A percentile compares a stretch with the other conserved stretches of the same genome.
These are phyloP conservation scores for Burhinus oedicnemus DNA, from an alignment of 2,113 vertebrate species.

Conservation along the genomic window DNA sequence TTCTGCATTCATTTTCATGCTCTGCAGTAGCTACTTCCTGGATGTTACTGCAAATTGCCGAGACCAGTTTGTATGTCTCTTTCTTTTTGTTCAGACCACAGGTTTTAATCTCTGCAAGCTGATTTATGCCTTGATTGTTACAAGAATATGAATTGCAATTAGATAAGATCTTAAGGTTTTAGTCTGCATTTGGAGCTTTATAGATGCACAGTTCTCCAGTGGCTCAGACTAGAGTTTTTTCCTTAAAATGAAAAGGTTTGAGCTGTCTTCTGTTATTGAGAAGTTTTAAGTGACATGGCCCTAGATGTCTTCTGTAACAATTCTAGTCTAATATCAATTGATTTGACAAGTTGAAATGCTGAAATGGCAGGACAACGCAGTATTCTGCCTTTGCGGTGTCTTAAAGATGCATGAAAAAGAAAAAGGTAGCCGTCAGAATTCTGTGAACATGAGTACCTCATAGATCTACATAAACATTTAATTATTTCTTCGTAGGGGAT, in stretches of 20 bases:
- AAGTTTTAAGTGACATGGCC: not conserved
- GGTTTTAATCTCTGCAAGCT: not conserved
- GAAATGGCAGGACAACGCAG: not conserved
- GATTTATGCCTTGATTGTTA: not conserved
- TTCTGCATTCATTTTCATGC: not conserved
- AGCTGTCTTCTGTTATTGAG: not conserved
- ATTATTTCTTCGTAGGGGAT: not conserved
- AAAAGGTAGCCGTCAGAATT: not conserved
- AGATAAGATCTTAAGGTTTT: not conserved
- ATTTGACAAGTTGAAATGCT: not conserved
- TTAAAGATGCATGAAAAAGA: not conserved
- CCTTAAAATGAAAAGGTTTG: not conserved
- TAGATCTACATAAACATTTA: not conserved
- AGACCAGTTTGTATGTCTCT: not conserved
- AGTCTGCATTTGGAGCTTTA: not conserved
- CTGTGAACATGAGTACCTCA: not conserved
- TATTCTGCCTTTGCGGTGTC: not conserved
- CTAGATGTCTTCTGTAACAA: not conserved
- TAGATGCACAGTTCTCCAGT: not conserved
- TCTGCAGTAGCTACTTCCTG: not conserved
- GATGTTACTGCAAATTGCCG: not conserved
- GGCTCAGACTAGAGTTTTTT: not conserved
- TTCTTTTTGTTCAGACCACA: not conserved
- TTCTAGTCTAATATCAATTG: not conserved
- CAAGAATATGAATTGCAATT: not conserved